A percentile compares a stretch with the other conserved stretches of the same genome.
phyloP scores from a whole-genome alignment of 2,113 vertebrate species.

The Acinonyx jubatus region DNA sequence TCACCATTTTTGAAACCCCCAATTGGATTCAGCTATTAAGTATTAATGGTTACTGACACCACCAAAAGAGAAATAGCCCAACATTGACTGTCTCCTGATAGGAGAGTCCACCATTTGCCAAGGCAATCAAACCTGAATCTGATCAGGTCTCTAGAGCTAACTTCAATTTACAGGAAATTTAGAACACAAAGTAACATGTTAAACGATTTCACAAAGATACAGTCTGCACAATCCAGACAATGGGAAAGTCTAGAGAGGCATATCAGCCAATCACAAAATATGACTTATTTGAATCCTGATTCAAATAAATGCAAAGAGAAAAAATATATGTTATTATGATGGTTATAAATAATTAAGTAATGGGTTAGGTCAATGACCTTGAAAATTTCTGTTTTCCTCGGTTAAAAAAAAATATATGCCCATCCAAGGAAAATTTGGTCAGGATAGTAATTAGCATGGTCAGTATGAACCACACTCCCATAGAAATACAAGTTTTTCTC shows the following conservation, averaged over 20 bases:
- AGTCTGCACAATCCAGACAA: not conserved
- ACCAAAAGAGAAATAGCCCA: not conserved
- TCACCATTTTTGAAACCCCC: not conserved
- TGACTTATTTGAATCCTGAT: not conserved
- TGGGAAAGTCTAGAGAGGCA: not conserved
- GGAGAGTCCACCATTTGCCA: not conserved
- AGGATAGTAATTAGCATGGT: constrained; percentile 18
- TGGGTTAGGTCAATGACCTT: not conserved
- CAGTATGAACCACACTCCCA: not conserved
- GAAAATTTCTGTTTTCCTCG: not conserved
- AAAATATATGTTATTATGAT: not conserved
- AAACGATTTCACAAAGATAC: not conserved
- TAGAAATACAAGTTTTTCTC: constrained; percentile 29
- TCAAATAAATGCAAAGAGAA: not conserved
- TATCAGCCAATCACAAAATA: not conserved
- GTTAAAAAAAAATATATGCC: not conserved
- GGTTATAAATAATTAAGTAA: not conserved
- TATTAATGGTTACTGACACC: not conserved
- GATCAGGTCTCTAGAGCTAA: not conserved
- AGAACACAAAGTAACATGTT: not conserved
- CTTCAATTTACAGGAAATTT: not conserved
- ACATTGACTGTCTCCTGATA: not conserved
- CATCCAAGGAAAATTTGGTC: not conserved
- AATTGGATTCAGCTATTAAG: not conserved
- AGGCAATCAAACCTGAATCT: not conserved